Evolutionary conservation across 2,888 invertebrate genomes (phyloP), one percentile per base, ranked within the genome.

Genomic region (Glaucopsyche alexis): DNA sequence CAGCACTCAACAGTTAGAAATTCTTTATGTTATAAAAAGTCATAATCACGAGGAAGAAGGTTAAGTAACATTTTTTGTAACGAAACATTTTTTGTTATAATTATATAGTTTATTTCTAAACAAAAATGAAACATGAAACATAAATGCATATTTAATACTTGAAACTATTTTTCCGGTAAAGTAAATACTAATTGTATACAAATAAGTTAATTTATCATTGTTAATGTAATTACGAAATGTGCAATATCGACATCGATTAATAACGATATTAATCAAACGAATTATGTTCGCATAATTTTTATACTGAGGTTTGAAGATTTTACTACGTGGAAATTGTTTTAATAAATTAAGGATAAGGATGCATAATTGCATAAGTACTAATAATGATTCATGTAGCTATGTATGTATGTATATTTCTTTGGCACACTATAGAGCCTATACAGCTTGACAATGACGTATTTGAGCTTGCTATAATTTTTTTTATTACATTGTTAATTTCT

Each of bases 171-270:
- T 60, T 60, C 55, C 55, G 55, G 55, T 16, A 19, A 60, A 29
- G 1, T 29, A 3, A 29, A 29, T 3, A 29, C 19, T 55, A 55
- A 55, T 55, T 55, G 55, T 55, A n/a, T n/a, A 19, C 55, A 19
- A 29, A 52, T 16, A 7, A 19, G 11, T 55, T 19, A 19, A 55
- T 55, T 55, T 55, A 55, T 19, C 55, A 55, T 19, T 19, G 55
- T 55, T 55, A 9, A 19, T 55, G 55, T 55, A 55, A 55, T 55
- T 55, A 55, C 19, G 55, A 55, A 19, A 55, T 19, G 19, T 55
- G 55, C 55, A 55, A 55, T 29, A 55, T 55, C 19, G 19, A 11
- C 29, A 55, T 55, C 19, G 19, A 55, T 55, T 55, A 55, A 55
- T 19, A 55, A 55, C 55, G 29, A 29, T 29, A 29, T 29, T 29